Evolutionary conservation across 2,888 invertebrate genomes (phyloP).

Genomic region (Salticus scenicus): DNA sequence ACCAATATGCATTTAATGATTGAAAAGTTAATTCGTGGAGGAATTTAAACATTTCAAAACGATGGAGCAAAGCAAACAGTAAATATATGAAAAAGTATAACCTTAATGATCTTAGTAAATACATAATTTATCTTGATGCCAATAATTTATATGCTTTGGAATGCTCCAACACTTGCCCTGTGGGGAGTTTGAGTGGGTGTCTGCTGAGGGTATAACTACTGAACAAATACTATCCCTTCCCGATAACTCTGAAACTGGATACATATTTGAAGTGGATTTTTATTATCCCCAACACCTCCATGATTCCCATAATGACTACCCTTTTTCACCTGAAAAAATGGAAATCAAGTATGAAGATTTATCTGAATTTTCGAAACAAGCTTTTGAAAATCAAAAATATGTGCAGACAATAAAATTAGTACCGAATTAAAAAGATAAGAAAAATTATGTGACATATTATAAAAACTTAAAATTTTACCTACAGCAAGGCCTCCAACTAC

Average conservation of each 20-base stretch:
- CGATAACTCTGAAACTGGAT: no score
- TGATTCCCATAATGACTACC: neutral
- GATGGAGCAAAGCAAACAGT: neutral
- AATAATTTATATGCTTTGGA: neutral
- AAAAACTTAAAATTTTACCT: constrained; percentile 71
- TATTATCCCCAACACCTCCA: no score
- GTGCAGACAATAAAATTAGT: constrained; percentile 32
- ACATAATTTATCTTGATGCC: neutral
- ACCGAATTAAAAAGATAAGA: constrained; percentile 62
- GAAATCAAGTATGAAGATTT: neutral
- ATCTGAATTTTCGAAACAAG: neutral
- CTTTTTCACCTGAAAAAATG: neutral
- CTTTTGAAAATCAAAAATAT: neutral
- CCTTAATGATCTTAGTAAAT: neutral
- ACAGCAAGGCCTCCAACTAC: constrained; percentile 65
- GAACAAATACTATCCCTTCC: no score
- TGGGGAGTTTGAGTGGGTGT: no score
- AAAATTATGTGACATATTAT: constrained; percentile 72
- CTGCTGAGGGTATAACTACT: no score
- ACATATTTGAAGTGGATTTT: constrained; percentile 47
- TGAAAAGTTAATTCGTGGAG: neutral
- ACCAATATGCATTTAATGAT: neutral
- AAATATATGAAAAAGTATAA: neutral
- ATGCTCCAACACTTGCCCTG: neutral
- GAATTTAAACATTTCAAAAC: neutral